Evolutionary conservation across 2,113 vertebrate genomes (phyloP).

Genomic region (Rhea americana): DNA sequence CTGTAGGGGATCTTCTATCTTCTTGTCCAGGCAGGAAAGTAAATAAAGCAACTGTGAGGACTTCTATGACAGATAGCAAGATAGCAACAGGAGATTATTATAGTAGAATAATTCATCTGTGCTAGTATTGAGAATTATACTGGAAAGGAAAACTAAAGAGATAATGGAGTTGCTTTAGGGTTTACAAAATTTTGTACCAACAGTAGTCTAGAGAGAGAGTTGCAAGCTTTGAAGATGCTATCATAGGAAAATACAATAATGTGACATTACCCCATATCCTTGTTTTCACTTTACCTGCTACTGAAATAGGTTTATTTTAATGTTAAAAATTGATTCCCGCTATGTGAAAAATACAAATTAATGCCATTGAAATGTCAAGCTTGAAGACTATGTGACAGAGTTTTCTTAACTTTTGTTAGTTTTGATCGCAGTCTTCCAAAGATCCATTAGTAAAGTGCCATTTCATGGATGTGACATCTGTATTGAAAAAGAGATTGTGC

Average conservation of each 20-base stretch:
- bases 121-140: not conserved
- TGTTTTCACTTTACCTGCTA: not conserved
- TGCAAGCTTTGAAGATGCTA: not conserved
- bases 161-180: not conserved
- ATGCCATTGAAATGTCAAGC: too few species aligned
- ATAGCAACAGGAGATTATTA: not conserved
- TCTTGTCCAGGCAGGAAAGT: not conserved
- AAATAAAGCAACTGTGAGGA: not conserved
- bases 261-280: not conserved
- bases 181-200: not conserved
- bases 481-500: not conserved
- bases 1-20: not conserved
- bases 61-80: not conserved
- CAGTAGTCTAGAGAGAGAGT: not conserved
- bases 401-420: not conserved
- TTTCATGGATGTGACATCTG: not conserved
- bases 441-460: not conserved
- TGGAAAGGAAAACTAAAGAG: not conserved
- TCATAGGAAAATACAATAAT: not conserved
- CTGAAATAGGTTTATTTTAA: not conserved
- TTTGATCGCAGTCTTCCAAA: not conserved
- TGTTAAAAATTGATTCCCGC: not conserved
- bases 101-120: not conserved
- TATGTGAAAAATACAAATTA: not conserved
- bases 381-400: not conserved